These are phyloP conservation scores for Dryomyza anilis DNA, from an alignment of 2,888 invertebrate species.

Conservation along the genomic window DNA sequence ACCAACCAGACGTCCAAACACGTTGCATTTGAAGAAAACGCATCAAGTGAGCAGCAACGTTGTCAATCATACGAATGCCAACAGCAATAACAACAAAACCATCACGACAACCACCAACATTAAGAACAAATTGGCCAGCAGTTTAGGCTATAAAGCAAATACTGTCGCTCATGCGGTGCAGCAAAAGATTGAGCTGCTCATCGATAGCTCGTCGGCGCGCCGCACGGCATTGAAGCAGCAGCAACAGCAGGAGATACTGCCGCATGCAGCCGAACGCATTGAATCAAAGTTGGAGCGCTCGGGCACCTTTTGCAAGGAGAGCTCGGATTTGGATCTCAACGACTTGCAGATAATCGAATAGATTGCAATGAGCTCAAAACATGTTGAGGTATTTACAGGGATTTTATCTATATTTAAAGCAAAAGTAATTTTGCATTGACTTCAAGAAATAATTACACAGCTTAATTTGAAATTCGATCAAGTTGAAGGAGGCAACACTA, in stretches of 20 bases:
- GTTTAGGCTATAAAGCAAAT: constrained; percentile 47
- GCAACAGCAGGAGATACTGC: too few species aligned
- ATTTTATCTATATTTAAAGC: too few species aligned
- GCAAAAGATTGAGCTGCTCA: constrained; percentile 56
- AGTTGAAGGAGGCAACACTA: too few species aligned
- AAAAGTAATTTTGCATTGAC: too few species aligned
- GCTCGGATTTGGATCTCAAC: constrained; percentile 54
- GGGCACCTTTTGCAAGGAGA: constrained; percentile 61
- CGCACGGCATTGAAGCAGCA: constrained; percentile 25
- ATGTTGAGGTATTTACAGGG: background rate
- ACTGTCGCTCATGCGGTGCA: constrained; percentile 45
- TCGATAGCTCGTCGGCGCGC: constrained; percentile 41
- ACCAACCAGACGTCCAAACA: constrained; percentile 56
- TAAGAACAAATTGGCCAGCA: constrained; percentile 39
- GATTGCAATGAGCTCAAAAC: constrained; percentile 22
- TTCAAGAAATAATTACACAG: too few species aligned
- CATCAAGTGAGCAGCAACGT: background rate
- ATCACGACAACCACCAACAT: constrained; percentile 40
- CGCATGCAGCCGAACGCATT: constrained; percentile 33
- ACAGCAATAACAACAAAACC: constrained; percentile 31
- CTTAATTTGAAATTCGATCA: too few species aligned
- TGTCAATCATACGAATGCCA: constrained; percentile 28
- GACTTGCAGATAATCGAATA: constrained; percentile 60
- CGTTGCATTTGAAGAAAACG: constrained; percentile 53
- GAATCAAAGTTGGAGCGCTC: constrained; percentile 60